A percentile compares a stretch with the other conserved stretches of the same genome.
Conservation (phyloP, 2,797 vertebrate genomes). For the Phylloscopus collybita region DNA sequence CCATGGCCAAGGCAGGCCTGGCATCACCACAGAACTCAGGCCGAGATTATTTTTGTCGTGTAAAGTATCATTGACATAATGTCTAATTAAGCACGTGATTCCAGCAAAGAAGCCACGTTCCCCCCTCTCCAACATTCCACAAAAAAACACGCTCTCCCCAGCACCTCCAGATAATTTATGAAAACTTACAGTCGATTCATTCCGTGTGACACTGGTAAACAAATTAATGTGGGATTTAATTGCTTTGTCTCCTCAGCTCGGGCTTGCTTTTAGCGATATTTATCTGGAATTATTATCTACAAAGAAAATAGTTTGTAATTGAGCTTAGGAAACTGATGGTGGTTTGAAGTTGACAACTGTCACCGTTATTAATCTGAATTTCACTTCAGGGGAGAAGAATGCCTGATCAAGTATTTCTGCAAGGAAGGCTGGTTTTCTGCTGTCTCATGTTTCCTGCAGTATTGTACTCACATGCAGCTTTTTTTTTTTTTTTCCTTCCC, state of each 20-base stretch:
- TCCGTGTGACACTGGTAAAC: slow-evolving; percentile 31
- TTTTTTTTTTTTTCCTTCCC: background rate
- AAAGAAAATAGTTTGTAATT: slow-evolving; percentile 31
- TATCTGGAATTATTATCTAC: slow-evolving; percentile 39
- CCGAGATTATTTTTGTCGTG: background rate
- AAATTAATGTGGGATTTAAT: slow-evolving; percentile 51
- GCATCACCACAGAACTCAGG: background rate
- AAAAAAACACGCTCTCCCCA: background rate
- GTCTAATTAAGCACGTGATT: background rate
- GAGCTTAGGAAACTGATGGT: background rate
- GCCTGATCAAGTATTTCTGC: slow-evolving; percentile 15
- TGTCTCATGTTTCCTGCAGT: slow-evolving; percentile 70
- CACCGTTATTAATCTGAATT: slow-evolving; percentile 20
- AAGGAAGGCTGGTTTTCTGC: slow-evolving; percentile 47
- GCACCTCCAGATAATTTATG: background rate
- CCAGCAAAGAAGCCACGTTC: background rate
- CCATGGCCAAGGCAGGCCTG: background rate
- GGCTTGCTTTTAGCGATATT: slow-evolving; percentile 27
- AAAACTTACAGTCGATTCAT: slow-evolving; percentile 15
- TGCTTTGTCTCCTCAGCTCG: slow-evolving; percentile 43
- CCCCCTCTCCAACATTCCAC: background rate
- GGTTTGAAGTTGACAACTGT: slow-evolving; percentile 29
- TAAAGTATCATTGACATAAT: background rate
- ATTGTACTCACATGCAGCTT: slow-evolving; percentile 22
- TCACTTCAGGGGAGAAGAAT: background rate